These are phyloP conservation scores for Rhagonycha lutea DNA, from an alignment of 2,888 invertebrate species.

Conservation along the genomic window DNA sequence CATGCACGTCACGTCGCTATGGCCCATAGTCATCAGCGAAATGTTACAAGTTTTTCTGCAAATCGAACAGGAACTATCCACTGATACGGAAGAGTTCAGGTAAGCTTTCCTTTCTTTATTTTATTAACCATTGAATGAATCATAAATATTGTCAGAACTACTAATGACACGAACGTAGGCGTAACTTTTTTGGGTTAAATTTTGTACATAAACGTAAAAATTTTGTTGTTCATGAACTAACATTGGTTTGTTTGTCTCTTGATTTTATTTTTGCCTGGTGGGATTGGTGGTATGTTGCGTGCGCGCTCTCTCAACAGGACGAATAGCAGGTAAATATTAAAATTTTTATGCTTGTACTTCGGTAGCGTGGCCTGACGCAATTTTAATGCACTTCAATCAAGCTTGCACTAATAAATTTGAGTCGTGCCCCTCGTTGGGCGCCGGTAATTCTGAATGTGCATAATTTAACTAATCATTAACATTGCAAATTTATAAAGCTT, in stretches of 20 bases:
- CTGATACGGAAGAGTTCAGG: slow-evolving; percentile 78
- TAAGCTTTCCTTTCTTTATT: slow-evolving; percentile 44
- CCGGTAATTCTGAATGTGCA: neutral
- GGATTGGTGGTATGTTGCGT: slow-evolving; percentile 30
- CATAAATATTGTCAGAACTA: neutral
- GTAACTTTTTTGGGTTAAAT: neutral
- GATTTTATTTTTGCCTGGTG: slow-evolving; percentile 28
- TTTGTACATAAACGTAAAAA: neutral
- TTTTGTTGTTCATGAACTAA: slow-evolving; percentile 20
- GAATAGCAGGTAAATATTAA: slow-evolving; percentile 40
- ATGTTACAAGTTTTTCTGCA: slow-evolving; percentile 86
- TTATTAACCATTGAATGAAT: neutral
- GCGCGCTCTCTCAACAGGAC: slow-evolving; percentile 34
- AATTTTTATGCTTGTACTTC: slow-evolving; percentile 2
- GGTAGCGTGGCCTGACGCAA: neutral
- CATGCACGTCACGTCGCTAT: slow-evolving; percentile 81
- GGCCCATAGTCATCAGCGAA: slow-evolving; percentile 92
- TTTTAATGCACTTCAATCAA: neutral
- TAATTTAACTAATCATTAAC: neutral
- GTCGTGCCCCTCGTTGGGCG: neutral
- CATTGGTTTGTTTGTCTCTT: slow-evolving; percentile 33
- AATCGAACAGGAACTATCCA: slow-evolving; percentile 81
- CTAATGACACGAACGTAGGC: neutral
- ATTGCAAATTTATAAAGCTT: neutral
- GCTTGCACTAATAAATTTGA: neutral